These are phyloP conservation scores for Schizaphis graminum DNA, from an alignment of 2,888 invertebrate species.

Conservation along the genomic window DNA sequence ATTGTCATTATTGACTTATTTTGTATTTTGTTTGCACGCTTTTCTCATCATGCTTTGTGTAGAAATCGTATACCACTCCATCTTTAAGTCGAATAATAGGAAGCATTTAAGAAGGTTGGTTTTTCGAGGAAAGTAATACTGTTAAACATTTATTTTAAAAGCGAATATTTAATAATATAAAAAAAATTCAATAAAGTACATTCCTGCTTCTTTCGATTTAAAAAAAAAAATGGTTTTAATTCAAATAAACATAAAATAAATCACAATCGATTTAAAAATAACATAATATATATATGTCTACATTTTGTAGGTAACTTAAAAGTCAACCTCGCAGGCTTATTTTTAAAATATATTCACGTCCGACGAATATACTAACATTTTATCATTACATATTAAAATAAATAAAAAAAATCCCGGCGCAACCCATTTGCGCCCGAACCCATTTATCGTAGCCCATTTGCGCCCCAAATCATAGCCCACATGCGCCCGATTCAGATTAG, in stretches of 20 bases:
- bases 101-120: not conserved
- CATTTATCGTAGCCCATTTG: too few relatives aligned
- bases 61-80: not conserved
- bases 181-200: not conserved
- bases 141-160: not conserved
- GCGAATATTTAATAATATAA: not conserved
- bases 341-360: not conserved
- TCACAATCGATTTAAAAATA: not conserved
- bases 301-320: not conserved
- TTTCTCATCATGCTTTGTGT: not conserved
- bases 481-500: too few relatives aligned
- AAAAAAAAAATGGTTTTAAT: not conserved
- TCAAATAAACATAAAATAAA: not conserved
- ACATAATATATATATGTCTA: not conserved
- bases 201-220: not conserved
- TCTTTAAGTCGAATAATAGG: not conserved
- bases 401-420: not conserved
- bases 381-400: not conserved
- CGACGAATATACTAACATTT: not conserved
- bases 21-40: conserved; percentile 6
- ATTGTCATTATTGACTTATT: not conserved
- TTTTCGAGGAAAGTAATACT: not conserved
- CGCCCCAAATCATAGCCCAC: too few relatives aligned
- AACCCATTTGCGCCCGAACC: too few relatives aligned
- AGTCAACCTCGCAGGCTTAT: not conserved